phyloP scores from a whole-genome alignment of 2,888 invertebrate genomes.

The Rhyacophila evoluta region DNA sequence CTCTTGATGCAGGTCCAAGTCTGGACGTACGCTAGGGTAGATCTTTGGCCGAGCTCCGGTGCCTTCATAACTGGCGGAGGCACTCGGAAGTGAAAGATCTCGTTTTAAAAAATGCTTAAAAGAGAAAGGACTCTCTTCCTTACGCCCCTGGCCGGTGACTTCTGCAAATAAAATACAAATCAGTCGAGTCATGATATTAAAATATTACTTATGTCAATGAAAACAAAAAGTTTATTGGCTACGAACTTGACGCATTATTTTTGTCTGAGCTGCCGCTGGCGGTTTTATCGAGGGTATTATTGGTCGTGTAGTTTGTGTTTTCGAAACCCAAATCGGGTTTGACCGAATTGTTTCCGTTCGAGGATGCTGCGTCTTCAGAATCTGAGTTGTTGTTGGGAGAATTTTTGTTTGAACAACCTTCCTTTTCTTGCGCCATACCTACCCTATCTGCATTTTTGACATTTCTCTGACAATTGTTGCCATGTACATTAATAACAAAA shows the following conservation, averaged over 20 bases:
- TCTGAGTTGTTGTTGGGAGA: conserved; percentile 61
- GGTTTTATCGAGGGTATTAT: conserved; percentile 52
- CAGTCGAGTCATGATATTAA: neutral
- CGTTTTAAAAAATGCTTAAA: conserved; percentile 87
- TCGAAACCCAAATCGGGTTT: conserved; percentile 69
- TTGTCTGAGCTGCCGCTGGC: conserved; percentile 46
- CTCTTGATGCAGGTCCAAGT: conserved; percentile 34
- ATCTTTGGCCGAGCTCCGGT: conserved; percentile 86
- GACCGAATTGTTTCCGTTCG: conserved; percentile 63
- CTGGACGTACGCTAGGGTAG: conserved; percentile 59
- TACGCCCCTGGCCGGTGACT: conserved; percentile 66
- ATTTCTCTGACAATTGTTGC: conserved; percentile 31
- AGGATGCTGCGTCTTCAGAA: conserved; percentile 62
- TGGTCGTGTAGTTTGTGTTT: conserved; percentile 66
- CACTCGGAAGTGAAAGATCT: conserved; percentile 69
- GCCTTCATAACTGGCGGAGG: conserved; percentile 73
- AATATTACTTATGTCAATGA: neutral
- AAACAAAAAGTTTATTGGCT: conserved; percentile 8
- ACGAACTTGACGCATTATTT: conserved; percentile 34
- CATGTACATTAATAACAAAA: neutral
- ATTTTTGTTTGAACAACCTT: conserved; percentile 68
- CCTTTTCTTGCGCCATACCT: conserved; percentile 69
- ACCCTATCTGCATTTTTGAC: conserved; percentile 48
- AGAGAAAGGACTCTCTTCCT: conserved; percentile 85
- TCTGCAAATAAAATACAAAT: conserved; percentile 60